Conservation (phyloP, 2,888 invertebrate genomes). For the Hypselothyrea guttata region DNA sequence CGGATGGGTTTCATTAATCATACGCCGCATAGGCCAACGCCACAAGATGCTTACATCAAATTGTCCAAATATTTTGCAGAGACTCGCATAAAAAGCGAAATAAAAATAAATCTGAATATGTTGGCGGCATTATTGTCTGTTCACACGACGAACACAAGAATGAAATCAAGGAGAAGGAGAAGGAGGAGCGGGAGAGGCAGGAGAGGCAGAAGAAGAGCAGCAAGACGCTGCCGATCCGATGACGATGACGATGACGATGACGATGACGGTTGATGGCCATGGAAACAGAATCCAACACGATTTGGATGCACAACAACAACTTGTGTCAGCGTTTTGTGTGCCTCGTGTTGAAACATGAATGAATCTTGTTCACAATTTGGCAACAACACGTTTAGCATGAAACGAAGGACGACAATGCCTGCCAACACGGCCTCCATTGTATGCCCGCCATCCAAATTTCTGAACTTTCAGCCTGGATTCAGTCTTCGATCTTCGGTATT, state of each 20-base stretch:
- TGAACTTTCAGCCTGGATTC: slow-evolving; percentile 23
- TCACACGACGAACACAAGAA: slow-evolving; percentile 47
- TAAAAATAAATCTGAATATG: too few relatives aligned
- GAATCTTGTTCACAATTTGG: slow-evolving; percentile 80
- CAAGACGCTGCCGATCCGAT: slow-evolving; percentile 7
- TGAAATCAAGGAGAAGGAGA: slow-evolving; percentile 1
- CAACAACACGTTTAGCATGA: slow-evolving; percentile 77
- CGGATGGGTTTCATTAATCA: slow-evolving; percentile 56
- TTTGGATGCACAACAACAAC: too few relatives aligned
- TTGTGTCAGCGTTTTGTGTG: too few relatives aligned
- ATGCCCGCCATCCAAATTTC: slow-evolving; percentile 21
- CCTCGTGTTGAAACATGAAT: slow-evolving; percentile 79
- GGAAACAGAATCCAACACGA: slow-evolving; percentile 41
- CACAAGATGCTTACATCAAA: slow-evolving; percentile 23
- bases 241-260: slow-evolving; percentile 10
- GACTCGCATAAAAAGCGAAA: slow-evolving; percentile 2
- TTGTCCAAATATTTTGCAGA: slow-evolving; percentile 42
- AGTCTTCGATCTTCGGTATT: slow-evolving; percentile 20
- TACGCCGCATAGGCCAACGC: slow-evolving; percentile 39
- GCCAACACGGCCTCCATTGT: slow-evolving; percentile 41
- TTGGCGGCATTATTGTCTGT: slow-evolving; percentile 45
- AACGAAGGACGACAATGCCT: slow-evolving; percentile 66
- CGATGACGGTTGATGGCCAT: slow-evolving; percentile 41
- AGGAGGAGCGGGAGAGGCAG: too few relatives aligned
- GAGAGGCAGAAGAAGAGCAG: slow-evolving; percentile 8